Evolutionary conservation across 1,140 invertebrate species (phyloP).

Genomic region (Mamestra configurata): DNA sequence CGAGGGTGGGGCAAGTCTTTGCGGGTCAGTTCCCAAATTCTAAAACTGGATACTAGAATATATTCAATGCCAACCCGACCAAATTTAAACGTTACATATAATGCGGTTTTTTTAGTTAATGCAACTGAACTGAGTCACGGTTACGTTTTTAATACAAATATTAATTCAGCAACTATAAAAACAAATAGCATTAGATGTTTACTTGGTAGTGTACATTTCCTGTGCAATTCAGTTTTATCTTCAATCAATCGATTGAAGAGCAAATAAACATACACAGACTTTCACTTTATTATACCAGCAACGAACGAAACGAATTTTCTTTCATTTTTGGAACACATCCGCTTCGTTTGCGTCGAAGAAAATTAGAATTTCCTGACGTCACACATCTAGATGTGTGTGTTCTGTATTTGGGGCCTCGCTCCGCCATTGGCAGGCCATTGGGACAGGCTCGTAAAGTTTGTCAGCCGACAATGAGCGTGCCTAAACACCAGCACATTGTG

Average conservation of each 20-base stretch:
- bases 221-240: slow-evolving; percentile 6
- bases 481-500: slow-evolving; percentile 33
- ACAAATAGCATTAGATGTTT: not conserved
- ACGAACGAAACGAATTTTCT: not conserved
- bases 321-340: not conserved
- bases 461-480: slow-evolving; percentile 21
- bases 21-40: no score
- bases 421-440: not conserved
- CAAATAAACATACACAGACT: not conserved
- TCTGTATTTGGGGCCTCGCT: not conserved
- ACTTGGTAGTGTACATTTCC: not conserved
- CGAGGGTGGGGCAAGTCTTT: no score
- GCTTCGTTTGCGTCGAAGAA: not conserved
- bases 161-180: not conserved
- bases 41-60: no score
- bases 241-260: not conserved
- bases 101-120: not conserved
- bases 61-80: no score
- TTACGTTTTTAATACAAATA: not conserved
- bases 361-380: not conserved
- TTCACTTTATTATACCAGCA: not conserved
- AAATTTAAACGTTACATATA: no score
- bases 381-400: not conserved
- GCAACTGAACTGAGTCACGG: not conserved
- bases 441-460: slow-evolving; percentile 19